Base-by-base conservation (phyloP, 2,113 vertebrate species). In the Hystrix cristata region DNA sequence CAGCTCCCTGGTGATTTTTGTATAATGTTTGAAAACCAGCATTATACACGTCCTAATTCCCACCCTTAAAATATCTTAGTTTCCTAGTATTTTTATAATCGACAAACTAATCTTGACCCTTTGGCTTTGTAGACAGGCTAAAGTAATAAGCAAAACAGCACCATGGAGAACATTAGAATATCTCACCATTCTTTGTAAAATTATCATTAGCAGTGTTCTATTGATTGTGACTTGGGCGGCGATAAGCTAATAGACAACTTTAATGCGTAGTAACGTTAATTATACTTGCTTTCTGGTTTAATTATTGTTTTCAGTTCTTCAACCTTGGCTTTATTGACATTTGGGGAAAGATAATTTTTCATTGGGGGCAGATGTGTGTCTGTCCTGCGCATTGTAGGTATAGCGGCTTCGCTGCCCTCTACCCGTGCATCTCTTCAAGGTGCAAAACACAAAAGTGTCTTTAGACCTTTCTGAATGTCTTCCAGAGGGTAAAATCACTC, bases 231-330 rank as follows among this genome's bases (percentile, higher is more conserved):
- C 57, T 74, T 88, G 19, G n/a, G 38, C 67, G 10, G 10, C 78
- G 84, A 43, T 51, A 69, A 92, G 27, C 27, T 46, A 25, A 51
- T 87, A 89, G 92, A 96, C 91, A 90, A 46, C 10, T 34, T 67
- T 60, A 51, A 78, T 81, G 18, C 7, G 83, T 65, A 43, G 3
- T 93, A 69, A n/a, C 23, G 62, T 60, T 31, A 80, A 69, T 85
- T 60, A 53, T 14, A 60, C 38, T 10, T 59, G 13, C 34, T 60
- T 87, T 91, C 55, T 89, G 25, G 25, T 38, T 46, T 31, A 60
- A 79, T 88, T 71, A 60, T 81, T 65, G 19, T 67, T 80, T 19
- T 21, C 43, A 8, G 51, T 90, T 90, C 59, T 18, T 71, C 31
- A 29, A 0, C 23, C 7, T 60, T 83, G 90, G 79, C 14, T 55